Percentiles rank a stretch among this genome's conserved stretches.
Conservation (phyloP, 2,113 vertebrate species). For the Pholis gunnellus region DNA sequence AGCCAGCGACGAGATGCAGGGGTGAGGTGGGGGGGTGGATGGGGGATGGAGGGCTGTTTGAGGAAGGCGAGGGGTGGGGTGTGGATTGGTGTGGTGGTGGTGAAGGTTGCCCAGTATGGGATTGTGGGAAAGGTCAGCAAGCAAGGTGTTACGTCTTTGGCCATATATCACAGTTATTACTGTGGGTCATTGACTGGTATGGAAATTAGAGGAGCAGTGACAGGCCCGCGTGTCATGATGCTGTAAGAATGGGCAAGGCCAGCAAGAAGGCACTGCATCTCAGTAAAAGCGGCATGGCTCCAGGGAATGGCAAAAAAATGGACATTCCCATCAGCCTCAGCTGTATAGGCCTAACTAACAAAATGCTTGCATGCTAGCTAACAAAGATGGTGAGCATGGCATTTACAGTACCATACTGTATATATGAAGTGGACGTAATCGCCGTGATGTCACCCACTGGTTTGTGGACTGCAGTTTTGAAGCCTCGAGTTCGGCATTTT, state of each 20-base stretch:
- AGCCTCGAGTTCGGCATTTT: neutral
- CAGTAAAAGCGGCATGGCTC: neutral
- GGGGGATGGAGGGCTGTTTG: slow-evolving; percentile 18
- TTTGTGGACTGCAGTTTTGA: neutral
- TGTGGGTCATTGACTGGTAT: slow-evolving; percentile 75
- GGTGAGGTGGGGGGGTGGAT: slow-evolving; percentile 27
- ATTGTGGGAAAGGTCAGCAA: slow-evolving; percentile 82
- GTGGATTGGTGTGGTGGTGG: slow-evolving; percentile 21
- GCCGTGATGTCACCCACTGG: neutral
- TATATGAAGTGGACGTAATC: neutral
- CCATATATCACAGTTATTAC: slow-evolving; percentile 84
- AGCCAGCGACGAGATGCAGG: slow-evolving; percentile 70
- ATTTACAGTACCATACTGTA: neutral
- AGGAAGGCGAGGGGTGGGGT: slow-evolving; percentile 6
- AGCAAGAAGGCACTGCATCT: slow-evolving; percentile 18
- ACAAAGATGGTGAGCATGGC: neutral
- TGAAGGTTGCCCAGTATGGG: slow-evolving; percentile 75
- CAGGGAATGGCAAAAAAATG: neutral
- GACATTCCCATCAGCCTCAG: neutral
- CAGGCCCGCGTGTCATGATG: slow-evolving; percentile 11
- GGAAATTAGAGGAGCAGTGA: slow-evolving; percentile 66
- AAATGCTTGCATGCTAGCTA: neutral
- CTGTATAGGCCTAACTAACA: neutral
- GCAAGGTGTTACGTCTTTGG: slow-evolving; percentile 65
- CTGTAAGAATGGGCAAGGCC: slow-evolving; percentile 39